phyloP scores from a whole-genome alignment of 2,797 vertebrate genomes.

The Psittacula derbiana region DNA sequence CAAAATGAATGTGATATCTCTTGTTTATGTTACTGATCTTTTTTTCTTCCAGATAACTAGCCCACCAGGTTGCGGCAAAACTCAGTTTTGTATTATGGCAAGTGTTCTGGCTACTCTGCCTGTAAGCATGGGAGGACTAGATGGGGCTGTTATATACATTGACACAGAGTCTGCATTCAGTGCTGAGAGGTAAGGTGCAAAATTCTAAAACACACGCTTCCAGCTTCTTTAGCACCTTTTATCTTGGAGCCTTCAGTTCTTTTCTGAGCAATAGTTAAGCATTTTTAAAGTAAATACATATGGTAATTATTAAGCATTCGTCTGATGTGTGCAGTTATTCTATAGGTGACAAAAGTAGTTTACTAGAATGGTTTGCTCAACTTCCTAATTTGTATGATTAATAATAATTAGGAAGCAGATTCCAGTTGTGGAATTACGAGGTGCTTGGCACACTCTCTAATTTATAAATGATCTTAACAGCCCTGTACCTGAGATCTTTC shows the following conservation, averaged over 20 bases:
- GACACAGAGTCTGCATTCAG: constrained; percentile 86
- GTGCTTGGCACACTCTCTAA: background rate
- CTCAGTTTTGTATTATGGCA: constrained; percentile 85
- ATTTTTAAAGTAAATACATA: background rate
- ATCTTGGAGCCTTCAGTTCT: background rate
- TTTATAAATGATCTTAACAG: background rate
- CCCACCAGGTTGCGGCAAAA: constrained; percentile 88
- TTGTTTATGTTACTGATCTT: background rate
- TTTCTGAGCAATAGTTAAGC: background rate
- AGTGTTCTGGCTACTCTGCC: constrained; percentile 83
- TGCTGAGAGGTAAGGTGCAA: constrained; percentile 80
- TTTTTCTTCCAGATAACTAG: constrained; percentile 78
- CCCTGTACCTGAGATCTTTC: background rate
- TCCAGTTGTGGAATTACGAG: background rate
- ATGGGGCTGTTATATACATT: constrained; percentile 81
- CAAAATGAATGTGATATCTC: background rate
- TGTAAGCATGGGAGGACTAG: constrained; percentile 78
- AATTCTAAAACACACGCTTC: background rate
- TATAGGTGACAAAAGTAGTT: background rate
- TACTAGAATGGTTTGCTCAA: background rate
- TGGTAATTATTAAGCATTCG: background rate
- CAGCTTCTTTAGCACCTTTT: background rate
- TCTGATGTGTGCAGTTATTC: background rate
- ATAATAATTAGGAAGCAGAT: background rate
- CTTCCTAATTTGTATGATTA: background rate